These are phyloP conservation scores for Hepsetus odoe DNA, from an alignment of 2,113 vertebrate species.

Conservation along the genomic window DNA sequence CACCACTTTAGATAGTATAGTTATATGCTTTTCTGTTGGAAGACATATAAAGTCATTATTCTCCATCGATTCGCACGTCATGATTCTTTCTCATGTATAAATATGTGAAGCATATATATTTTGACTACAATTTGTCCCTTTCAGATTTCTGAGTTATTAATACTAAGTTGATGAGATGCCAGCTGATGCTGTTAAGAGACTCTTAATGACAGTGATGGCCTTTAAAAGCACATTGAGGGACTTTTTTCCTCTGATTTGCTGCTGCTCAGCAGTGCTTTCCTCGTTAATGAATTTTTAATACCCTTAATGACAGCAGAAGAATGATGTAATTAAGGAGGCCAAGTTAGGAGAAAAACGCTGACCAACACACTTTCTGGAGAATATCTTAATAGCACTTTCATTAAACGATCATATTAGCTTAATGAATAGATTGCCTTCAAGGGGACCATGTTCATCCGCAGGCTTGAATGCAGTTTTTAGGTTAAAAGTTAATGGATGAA, in stretches of 20 bases:
- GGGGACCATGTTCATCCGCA: constrained; percentile 41
- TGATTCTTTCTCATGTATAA: constrained; percentile 12
- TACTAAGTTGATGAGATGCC: constrained; percentile 46
- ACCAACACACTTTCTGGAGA: constrained; percentile 99
- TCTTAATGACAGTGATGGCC: constrained; percentile 58
- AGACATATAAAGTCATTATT: background rate
- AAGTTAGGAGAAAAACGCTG: constrained; percentile 99
- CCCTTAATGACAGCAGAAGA: constrained; percentile 99
- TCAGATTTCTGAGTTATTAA: constrained; percentile 46
- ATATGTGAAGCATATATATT: constrained; percentile 22
- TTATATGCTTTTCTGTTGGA: too few relatives aligned
- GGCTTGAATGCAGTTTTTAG: constrained; percentile 31
- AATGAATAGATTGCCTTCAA: constrained; percentile 98
- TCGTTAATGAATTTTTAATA: constrained; percentile 99
- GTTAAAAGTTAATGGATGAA: constrained; percentile 41
- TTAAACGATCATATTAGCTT: constrained; percentile 99
- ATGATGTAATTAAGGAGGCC: constrained; percentile 99
- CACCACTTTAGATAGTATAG: too few relatives aligned
- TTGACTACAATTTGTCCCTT: constrained; percentile 43
- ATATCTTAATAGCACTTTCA: constrained; percentile 99
- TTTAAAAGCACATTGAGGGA: constrained; percentile 52
- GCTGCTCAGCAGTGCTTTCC: constrained; percentile 79
- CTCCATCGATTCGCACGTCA: too few relatives aligned
- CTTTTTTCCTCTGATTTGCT: constrained; percentile 51
- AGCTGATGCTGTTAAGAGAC: constrained; percentile 40